phyloP scores from a whole-genome alignment of 2,797 vertebrate genomes.

The Hyperoplus immaculatus region DNA sequence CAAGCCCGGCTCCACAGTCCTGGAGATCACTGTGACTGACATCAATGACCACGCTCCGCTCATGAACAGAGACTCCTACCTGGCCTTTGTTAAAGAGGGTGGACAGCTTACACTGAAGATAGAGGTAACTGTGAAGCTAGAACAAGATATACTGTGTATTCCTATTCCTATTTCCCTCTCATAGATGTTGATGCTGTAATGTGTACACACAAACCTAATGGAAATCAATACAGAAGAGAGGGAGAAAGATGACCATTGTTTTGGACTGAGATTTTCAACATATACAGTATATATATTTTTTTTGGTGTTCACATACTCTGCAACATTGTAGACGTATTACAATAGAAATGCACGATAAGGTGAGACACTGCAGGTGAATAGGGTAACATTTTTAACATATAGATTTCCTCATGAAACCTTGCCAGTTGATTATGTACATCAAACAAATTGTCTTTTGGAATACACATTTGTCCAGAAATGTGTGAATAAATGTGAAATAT shows the following conservation, averaged over 20 bases:
- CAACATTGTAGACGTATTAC: no score
- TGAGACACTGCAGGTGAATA: no score
- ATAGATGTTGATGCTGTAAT: neutral
- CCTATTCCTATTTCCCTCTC: neutral
- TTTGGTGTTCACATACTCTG: neutral
- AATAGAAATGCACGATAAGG: no score
- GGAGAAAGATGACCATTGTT: neutral
- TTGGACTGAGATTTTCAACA: neutral
- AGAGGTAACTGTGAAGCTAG: slow-evolving; percentile 65
- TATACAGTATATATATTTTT: neutral
- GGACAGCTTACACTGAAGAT: slow-evolving; percentile 55
- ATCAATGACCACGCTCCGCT: slow-evolving; percentile 87
- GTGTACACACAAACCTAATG: neutral
- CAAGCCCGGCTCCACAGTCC: slow-evolving; percentile 79
- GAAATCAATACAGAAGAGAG: neutral
- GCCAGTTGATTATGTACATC: no score
- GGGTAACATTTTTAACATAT: no score
- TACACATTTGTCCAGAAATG: no score
- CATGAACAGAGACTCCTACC: slow-evolving; percentile 83
- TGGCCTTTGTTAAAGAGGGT: slow-evolving; percentile 84
- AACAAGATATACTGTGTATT: neutral
- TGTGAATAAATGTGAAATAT: no score
- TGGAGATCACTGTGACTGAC: slow-evolving; percentile 90
- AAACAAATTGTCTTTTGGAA: no score
- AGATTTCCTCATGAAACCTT: no score